Percentiles rank a stretch among this genome's conserved stretches.
Conservation (phyloP, 2,888 invertebrate species). For the Drosophila hamatofila region DNA sequence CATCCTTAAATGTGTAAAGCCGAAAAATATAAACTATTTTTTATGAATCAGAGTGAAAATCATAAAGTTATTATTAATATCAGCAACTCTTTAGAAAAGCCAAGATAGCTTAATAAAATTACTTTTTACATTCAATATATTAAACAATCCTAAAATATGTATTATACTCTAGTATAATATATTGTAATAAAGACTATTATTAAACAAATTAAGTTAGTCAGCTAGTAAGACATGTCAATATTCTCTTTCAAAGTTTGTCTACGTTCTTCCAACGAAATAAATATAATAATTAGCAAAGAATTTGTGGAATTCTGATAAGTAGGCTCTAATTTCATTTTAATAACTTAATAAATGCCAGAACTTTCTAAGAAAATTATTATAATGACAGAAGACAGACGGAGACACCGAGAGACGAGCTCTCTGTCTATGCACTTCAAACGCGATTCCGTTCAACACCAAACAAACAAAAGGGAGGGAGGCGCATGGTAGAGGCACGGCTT, state of each 20-base stretch:
- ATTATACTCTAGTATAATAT: background rate
- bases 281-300: slow-evolving; percentile 54
- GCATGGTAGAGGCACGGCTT: background rate
- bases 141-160: background rate
- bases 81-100: too few relatives aligned
- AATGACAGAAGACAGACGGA: slow-evolving; percentile 47
- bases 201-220: background rate
- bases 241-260: background rate
- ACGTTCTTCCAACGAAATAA: background rate
- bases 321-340: slow-evolving; percentile 69
- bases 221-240: too few relatives aligned
- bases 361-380: slow-evolving; percentile 64
- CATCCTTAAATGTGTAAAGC: too few relatives aligned
- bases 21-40: too few relatives aligned
- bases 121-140: too few relatives aligned
- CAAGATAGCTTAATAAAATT: too few relatives aligned
- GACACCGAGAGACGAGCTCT: slow-evolving; percentile 10
- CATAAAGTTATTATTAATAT: too few relatives aligned
- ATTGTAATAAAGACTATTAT: background rate
- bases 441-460: slow-evolving; percentile 60
- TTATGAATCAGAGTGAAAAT: too few relatives aligned
- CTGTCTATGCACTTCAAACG: slow-evolving; percentile 46
- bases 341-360: slow-evolving; percentile 73
- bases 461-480: slow-evolving; percentile 12
- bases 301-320: slow-evolving; percentile 50